Conservation (phyloP, 2,113 vertebrate genomes). For the Hippocampus barbouri region DNA sequence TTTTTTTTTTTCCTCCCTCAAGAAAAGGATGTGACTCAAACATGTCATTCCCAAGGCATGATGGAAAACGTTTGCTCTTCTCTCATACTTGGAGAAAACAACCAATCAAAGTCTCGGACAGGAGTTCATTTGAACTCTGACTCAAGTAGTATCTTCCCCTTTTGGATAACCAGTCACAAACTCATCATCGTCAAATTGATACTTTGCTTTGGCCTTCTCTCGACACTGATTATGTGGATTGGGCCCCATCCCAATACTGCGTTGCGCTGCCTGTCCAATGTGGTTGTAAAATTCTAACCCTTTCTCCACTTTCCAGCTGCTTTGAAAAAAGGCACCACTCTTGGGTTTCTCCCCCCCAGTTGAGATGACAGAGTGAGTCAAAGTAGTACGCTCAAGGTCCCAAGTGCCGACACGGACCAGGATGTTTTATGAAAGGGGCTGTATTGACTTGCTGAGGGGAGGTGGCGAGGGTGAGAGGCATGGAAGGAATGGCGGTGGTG, state of each 20-base stretch:
- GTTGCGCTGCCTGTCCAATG: background rate
- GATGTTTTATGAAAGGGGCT: conserved; percentile 14
- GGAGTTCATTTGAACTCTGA: background rate
- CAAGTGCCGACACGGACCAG: conserved; percentile 7
- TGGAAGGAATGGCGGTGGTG: conserved; percentile 15
- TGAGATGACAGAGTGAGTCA: background rate
- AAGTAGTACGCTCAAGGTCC: background rate
- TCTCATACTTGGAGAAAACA: background rate
- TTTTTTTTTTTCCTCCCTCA: background rate
- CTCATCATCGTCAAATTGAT: background rate
- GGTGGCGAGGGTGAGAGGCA: conserved; percentile 16
- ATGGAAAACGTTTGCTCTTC: background rate
- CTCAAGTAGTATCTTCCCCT: background rate
- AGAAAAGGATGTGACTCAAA: background rate
- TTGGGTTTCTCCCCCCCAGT: background rate
- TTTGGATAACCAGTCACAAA: background rate
- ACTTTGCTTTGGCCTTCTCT: background rate
- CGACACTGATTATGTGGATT: background rate
- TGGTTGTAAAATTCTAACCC: background rate
- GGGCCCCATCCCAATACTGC: too few relatives aligned
- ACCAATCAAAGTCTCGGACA: background rate
- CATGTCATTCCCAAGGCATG: background rate
- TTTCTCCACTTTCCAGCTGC: background rate
- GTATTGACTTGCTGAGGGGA: conserved; percentile 33
- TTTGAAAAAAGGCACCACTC: background rate